A percentile compares a stretch with the other conserved stretches of the same genome.
phyloP scores from a whole-genome alignment of 2,113 vertebrate genomes.

The Addax nasomaculatus region DNA sequence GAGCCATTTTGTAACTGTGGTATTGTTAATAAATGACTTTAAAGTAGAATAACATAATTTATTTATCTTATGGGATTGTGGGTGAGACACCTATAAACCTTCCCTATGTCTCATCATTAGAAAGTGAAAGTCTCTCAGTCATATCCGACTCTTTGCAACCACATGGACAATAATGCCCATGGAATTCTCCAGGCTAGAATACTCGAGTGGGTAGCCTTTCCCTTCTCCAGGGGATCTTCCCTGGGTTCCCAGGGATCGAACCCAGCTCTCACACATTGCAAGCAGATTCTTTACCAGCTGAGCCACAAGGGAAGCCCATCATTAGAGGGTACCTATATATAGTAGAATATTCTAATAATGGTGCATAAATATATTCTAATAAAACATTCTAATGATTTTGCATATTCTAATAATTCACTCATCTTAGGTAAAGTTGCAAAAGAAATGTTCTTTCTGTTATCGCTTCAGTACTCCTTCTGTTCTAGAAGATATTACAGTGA shows the following conservation, averaged over 20 bases:
- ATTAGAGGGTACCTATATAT: background rate
- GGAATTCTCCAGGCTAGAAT: background rate
- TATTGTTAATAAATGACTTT: background rate
- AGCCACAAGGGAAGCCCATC: background rate
- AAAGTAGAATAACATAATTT: background rate
- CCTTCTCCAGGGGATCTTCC: background rate
- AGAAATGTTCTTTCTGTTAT: background rate
- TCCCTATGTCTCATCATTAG: background rate
- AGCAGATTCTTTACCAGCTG: background rate
- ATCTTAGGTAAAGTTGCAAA: background rate
- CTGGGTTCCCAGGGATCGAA: background rate
- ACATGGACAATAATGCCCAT: background rate
- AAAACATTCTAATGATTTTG: background rate
- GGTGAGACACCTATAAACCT: background rate
- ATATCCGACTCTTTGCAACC: fast-evolving
- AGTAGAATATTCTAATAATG: background rate
- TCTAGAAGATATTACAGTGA: background rate
- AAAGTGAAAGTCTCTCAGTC: background rate
- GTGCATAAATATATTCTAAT: background rate
- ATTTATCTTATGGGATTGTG: background rate
- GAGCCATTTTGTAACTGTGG: background rate
- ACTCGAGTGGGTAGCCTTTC: background rate
- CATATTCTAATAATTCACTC: background rate
- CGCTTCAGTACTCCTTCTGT: background rate
- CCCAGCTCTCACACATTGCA: background rate